These are phyloP conservation scores for Coenobita brevimanus DNA, from an alignment of 1,140 invertebrate species.

Conservation along the genomic window DNA sequence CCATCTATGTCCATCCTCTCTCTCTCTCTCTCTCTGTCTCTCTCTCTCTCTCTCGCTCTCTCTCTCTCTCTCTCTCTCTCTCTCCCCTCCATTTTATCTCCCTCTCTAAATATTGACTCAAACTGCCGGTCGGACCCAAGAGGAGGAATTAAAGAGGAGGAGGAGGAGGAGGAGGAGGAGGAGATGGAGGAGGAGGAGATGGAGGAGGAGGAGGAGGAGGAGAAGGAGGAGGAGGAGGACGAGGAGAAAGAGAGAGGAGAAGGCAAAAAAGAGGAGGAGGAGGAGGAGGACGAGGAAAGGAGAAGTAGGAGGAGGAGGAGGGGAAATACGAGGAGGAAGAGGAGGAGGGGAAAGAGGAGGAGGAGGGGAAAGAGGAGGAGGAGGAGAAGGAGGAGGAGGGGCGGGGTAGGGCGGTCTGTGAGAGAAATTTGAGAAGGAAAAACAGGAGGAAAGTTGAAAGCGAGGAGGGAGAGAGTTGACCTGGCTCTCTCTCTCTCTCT, in stretches of 20 bases:
- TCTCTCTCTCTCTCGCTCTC: not conserved
- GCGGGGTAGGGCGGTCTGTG: not conserved
- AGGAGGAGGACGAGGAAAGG: not conserved
- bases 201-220: not conserved
- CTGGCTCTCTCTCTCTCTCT: no score
- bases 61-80: not conserved
- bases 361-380: not conserved
- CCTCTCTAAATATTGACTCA: not conserved
- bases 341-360: not conserved
- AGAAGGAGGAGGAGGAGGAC: not conserved
- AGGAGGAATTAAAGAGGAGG: conserved; percentile 15
- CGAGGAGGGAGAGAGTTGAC: not conserved
- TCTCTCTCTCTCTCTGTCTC: not conserved
- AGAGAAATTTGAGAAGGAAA: not conserved
- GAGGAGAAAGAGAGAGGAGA: not conserved
- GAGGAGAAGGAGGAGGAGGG: not conserved
- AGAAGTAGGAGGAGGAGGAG: not conserved
- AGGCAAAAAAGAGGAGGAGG: not conserved
- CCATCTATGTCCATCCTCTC: no score
- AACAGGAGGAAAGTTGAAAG: not conserved
- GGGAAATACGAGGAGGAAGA: not conserved
- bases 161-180: not conserved
- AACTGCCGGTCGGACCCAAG: not conserved
- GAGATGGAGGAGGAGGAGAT: not conserved
- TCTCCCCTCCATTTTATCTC: not conserved